Evolutionary conservation across 2,888 invertebrate species (phyloP), one percentile per base, ranked within the genome.

Genomic region (Unio pictorum): DNA sequence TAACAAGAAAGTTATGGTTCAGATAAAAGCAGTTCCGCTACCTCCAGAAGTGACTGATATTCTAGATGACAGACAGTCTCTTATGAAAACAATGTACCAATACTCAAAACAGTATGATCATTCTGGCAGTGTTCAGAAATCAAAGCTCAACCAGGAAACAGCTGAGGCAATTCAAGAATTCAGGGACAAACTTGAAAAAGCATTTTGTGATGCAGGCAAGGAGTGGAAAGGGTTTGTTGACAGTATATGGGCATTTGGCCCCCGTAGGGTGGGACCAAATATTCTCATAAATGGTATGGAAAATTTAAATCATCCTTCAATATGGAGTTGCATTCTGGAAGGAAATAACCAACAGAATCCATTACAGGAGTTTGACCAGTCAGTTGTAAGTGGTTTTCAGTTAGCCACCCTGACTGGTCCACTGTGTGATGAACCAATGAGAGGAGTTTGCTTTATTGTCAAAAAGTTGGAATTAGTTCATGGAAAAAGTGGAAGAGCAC

Each of bases 371-470:
- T 90, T 89, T 88, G 95, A 95, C 84, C 94, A 94, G 87, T 84
- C 87, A 71, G 80, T 90, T 69, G 73, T 89, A 7, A 85, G 82
- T 76, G 90, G 90, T 7, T 90, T 91, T 75, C 89, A 90, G 78
- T 90, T 96, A 90, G 95, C 95, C 8, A 93, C 96, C 45, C 90
- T 95, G 67, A 94, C 96, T 60, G 99, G 99, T 0, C 99, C 99
- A 0, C 90, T 99, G 61, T 99, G 99, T 90, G 97, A 98, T 84
- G 99, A 99, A 88, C 97, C 98, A 3, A 94, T 99, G 94, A 95
- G 95, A 91, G 98, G 98, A 1, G 96, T 98, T 1, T 87, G 86
- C 72, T 97, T 98, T 91, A 92, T 95, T 67, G 93, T 99, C 2
- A 95, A 96, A 83, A 94, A 95, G 80, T 98, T 97, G 95, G 92